Conservation (phyloP, 1,140 invertebrate genomes). For the Bombus consobrinus region DNA sequence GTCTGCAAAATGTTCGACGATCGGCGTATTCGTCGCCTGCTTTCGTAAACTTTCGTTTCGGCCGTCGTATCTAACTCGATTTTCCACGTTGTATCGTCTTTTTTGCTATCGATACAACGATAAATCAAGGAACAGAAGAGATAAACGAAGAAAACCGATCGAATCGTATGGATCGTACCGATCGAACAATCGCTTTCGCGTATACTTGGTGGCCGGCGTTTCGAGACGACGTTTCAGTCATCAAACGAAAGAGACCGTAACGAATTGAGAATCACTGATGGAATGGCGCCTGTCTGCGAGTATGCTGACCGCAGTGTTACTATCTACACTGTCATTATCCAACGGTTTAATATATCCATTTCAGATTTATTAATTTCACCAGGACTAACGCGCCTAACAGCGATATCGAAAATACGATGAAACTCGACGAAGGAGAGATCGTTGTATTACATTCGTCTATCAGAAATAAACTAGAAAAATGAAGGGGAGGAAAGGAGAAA, state of each 20-base stretch:
- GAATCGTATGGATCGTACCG: neutral
- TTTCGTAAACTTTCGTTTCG: neutral
- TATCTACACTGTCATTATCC: slow-evolving; percentile 72
- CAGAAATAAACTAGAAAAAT: no score
- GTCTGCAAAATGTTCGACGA: neutral
- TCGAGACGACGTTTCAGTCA: neutral
- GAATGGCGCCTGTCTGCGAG: slow-evolving; percentile 79
- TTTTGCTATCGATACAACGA: neutral
- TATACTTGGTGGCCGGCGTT: neutral
- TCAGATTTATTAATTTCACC: slow-evolving; percentile 76
- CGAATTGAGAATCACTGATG: slow-evolving; percentile 76
- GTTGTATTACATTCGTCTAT: neutral
- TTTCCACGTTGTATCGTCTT: neutral
- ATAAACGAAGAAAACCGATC: neutral
- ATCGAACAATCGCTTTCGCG: neutral
- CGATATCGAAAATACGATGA: neutral
- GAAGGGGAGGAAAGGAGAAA: accelerated
- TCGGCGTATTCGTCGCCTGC: neutral
- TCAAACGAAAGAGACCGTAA: neutral
- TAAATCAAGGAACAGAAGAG: neutral
- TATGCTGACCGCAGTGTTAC: slow-evolving; percentile 75
- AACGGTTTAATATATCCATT: slow-evolving; percentile 72
- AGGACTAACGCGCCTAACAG: neutral
- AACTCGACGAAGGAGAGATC: neutral
- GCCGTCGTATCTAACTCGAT: neutral